phyloP scores from a whole-genome alignment of 1,140 invertebrate genomes.

The Geopemphigus sp. region DNA sequence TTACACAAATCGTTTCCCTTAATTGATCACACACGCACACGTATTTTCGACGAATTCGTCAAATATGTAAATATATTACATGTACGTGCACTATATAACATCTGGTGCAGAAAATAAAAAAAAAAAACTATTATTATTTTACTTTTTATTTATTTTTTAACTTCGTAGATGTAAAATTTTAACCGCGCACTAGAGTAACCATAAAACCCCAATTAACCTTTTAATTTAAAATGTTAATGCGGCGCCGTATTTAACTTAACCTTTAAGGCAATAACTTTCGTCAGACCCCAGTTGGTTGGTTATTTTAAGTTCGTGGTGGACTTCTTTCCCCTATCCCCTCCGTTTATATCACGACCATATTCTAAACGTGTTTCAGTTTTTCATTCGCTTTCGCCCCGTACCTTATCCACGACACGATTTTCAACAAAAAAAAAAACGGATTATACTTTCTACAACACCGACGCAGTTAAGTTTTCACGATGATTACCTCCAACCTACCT shows the following conservation, averaged over 20 bases:
- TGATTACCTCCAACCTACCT: neutral
- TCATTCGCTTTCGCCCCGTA: neutral
- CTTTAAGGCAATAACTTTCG: conserved; percentile 44
- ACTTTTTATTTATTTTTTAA: neutral
- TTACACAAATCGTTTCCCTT: neutral
- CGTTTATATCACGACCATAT: conserved; percentile 32
- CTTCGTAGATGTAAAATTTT: conserved; percentile 10
- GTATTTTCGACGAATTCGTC: neutral
- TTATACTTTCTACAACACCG: conserved; percentile 32
- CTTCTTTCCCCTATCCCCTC: conserved; percentile 11
- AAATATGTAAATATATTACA: conserved; percentile 13
- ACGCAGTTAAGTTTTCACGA: neutral
- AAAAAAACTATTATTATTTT: too few relatives aligned
- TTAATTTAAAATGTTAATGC: conserved; percentile 49
- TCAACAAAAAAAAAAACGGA: neutral
- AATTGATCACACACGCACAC: neutral
- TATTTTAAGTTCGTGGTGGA: neutral
- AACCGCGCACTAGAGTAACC: conserved; percentile 29
- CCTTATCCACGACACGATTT: neutral
- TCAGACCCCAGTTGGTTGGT: neutral
- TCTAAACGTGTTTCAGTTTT: conserved; percentile 26
- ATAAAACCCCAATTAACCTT: conserved; percentile 49
- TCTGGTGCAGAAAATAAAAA: too few relatives aligned
- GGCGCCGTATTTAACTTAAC: conserved; percentile 43
- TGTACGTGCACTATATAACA: too few relatives aligned